Conservation (phyloP, 2,888 invertebrate species). For the Xestia c-nigrum region DNA sequence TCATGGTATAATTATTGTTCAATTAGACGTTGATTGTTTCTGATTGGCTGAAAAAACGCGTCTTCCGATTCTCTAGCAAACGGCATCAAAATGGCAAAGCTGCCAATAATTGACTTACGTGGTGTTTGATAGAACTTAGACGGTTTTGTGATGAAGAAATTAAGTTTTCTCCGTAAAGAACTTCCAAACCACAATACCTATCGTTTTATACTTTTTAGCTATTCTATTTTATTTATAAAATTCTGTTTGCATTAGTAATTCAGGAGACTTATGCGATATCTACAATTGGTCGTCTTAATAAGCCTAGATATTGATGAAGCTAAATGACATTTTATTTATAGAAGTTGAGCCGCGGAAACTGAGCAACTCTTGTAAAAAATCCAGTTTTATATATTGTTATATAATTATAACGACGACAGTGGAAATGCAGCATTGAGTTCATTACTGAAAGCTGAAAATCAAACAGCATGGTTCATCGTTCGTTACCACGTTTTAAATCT, state of each 20-base stretch:
- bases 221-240: conserved; percentile 21
- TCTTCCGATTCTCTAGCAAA: neutral
- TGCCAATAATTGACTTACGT: too few species aligned
- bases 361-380: conserved; percentile 46
- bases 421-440: neutral
- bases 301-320: conserved; percentile 49
- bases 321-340: conserved; percentile 22
- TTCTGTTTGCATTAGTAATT: conserved; percentile 14
- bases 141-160: neutral
- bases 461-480: neutral
- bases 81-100: neutral
- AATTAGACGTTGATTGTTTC: neutral
- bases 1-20: neutral
- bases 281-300: conserved; percentile 64
- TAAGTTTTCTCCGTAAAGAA: neutral
- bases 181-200: neutral
- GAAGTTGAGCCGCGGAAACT: conserved; percentile 61
- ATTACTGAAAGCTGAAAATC: neutral
- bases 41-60: neutral
- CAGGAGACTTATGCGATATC: conserved; percentile 36
- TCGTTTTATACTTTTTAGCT: neutral
- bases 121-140: too few species aligned
- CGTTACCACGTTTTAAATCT: neutral
- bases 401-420: neutral
- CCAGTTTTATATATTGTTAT: neutral